Base-by-base conservation (phyloP, 2,888 invertebrate species). In the Lycophotia porphyrea region DNA sequence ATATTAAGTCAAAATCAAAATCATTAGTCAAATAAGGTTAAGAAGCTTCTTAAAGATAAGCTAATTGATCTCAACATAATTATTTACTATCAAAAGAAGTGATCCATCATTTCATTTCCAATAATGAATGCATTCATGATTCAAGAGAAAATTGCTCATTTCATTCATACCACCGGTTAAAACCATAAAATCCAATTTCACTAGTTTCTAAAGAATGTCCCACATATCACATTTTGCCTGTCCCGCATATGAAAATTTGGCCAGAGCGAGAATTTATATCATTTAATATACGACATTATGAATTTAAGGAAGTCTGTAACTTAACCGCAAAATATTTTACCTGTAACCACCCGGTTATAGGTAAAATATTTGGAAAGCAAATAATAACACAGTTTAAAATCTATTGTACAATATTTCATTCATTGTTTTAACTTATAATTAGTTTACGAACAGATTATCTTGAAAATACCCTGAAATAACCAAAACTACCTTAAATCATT, bases 201-300 rank as follows among this genome's bases (percentile, higher is more conserved):
- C 61, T 77, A 85, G 63, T 83, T 77, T 67, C 52, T 49, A 68
- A 72, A 71, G 18, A 60, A 77, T 65, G 52, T 66, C 39, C 27
- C 69, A 65, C 74, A 86, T 81, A 79, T 80, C 81, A 80, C 65
- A 76, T 85, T 81, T 73, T 80, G 73, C 58, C 80, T 74, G 82
- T 81, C 84, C 80, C 81, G 44, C 55, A 77, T 71, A 88, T 84
- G 81, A 80, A 91, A 91, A 92, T 90, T 89, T 90, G 76, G 86
- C 76, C 76, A 84, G 78, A 84, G 87, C 84, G 87, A 90, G 86
- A 90, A 93, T 93, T 93, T 93, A 94, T 93, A 90, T 91, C 88
- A 81, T 91, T 91, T 92, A 90, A 93, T 94, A 93, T 89, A 85
- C 87, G 79, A 88, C 86, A 81, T 87, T 88, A 90, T 89, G 88